phyloP scores from a whole-genome alignment of 2,797 vertebrate genomes.

The Cynopterus sphinx region DNA sequence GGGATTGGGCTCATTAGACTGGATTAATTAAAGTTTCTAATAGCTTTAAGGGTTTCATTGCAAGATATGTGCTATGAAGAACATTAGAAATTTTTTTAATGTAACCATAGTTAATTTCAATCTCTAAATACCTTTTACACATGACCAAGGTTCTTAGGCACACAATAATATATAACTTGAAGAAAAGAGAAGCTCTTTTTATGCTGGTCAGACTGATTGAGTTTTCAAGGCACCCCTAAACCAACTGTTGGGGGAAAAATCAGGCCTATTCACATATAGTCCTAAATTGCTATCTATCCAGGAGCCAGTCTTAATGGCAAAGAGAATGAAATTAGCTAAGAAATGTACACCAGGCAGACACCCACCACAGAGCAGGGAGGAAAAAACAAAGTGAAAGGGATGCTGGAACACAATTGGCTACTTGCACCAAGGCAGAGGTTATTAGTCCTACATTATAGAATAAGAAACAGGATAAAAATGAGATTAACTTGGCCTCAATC shows the following conservation, averaged over 20 bases:
- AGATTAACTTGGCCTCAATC: neutral
- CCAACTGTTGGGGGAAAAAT: neutral
- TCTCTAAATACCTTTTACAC: neutral
- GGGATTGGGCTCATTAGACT: neutral
- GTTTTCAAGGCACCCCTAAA: neutral
- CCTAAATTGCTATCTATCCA: neutral
- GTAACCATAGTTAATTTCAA: neutral
- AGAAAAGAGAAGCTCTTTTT: neutral
- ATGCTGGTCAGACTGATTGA: neutral
- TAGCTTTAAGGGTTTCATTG: neutral
- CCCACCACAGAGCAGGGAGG: no score
- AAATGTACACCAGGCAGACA: neutral
- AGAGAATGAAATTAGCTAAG: neutral
- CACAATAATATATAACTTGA: neutral
- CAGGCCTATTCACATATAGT: neutral
- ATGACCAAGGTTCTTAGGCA: neutral
- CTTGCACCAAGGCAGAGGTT: neutral
- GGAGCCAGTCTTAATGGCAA: neutral
- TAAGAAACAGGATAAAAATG: neutral
- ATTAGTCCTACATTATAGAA: neutral
- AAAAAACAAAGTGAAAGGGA: neutral
- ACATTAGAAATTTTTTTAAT: neutral
- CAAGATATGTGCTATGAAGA: neutral
- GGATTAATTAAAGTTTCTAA: neutral
- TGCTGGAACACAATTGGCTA: rapidly evolving